Base-by-base conservation (phyloP, 92 coral and sea anemone species). In the Paramuricea clavata region DNA sequence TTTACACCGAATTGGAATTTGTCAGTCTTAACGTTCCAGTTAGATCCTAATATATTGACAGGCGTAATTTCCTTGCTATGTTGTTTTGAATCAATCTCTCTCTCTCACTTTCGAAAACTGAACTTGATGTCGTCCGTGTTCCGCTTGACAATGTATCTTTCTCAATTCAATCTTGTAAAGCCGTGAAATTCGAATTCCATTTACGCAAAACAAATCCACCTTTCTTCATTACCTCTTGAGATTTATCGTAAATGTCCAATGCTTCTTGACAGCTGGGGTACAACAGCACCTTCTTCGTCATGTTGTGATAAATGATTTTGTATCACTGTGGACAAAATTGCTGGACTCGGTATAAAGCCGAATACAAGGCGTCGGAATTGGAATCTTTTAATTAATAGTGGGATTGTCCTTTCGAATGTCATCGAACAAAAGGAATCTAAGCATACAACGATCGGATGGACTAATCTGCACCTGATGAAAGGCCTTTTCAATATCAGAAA, bases 161-260 rank as follows among this genome's bases (percentile, higher is more conserved):
- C 12, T 65, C 36, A 60, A 92, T 89, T 78, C 57, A 39, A 67
- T 81, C 78, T 54, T 82, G 85, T 19, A 89, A 62, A 31, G 43
- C 87, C 26, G 32, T 85, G 19, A 78, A 47, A 33, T 90, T 90
- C 44, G 88, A 87, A 15, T 87, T 89, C 90, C 89, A 87, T 69
- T 93, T 93, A 11, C 93, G 56, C 16, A 89, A 85, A 74, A 86
- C 81, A 77, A 92, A 92, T 21, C 86, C 81, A 33, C 91, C 95
- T 11, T 78, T 69, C 42, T 64, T 56, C 91, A 88, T 82, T 72
- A 82, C n/a, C 52, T 72, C 43, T 60, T 72, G 74, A 67, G 87
- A 73, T 39, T 74, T 61, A 6, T 73, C 35, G 43, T 75, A 88
- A 78, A 81, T 16, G 17, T 78, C 81, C 39, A 87, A 26, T 69